Evolutionary conservation across 2,113 vertebrate species (phyloP).

Genomic region (Laticauda colubrina): DNA sequence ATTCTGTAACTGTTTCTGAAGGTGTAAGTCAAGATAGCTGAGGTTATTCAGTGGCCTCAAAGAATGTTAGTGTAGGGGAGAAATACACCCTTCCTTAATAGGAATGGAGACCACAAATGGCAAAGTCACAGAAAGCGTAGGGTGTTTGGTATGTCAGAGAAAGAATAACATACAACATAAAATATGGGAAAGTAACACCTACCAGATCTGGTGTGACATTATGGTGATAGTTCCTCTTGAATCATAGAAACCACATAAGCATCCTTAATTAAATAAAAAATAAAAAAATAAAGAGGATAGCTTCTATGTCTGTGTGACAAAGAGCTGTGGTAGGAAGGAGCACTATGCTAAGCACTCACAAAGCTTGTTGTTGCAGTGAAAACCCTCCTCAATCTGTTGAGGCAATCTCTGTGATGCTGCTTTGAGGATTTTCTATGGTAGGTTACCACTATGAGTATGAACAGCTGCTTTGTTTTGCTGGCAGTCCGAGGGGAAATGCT

Average conservation of each 20-base stretch:
- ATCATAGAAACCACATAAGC: neutral
- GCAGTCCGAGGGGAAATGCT: neutral
- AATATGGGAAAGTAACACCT: neutral
- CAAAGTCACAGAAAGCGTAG: neutral
- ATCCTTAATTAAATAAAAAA: neutral
- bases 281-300: neutral
- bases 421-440: neutral
- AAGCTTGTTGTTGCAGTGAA: neutral
- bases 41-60: neutral
- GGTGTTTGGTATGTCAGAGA: neutral
- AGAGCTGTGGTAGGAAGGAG: neutral
- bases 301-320: neutral
- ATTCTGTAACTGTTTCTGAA: neutral
- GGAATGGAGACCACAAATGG: neutral
- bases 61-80: neutral
- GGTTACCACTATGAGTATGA: neutral
- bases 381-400: neutral
- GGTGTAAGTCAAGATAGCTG: neutral
- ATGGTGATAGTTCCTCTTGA: neutral
- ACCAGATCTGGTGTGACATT: neutral
- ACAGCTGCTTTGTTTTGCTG: neutral
- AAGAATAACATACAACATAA: neutral
- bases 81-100: neutral
- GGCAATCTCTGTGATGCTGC: neutral
- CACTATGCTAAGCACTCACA: neutral